Base-by-base conservation (phyloP, 2,113 vertebrate genomes). In the Barnardius zonarius region DNA sequence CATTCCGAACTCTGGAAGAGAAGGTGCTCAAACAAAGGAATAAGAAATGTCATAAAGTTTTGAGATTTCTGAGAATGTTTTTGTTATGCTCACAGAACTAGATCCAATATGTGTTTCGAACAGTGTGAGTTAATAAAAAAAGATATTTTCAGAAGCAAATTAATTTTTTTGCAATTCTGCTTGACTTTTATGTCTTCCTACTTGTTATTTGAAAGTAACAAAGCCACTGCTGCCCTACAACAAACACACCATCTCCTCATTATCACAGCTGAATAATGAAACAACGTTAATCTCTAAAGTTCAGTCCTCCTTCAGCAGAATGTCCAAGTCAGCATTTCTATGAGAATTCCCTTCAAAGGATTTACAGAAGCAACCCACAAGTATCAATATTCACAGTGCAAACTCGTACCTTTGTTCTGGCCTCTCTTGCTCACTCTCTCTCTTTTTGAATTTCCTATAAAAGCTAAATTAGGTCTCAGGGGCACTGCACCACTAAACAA, bases 401-500 rank as follows among this genome's bases (percentile, higher is more conserved):
- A 98, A 97, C 96, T 95, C 83, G 22, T 89, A 96, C 94, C 96
- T 98, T 98, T 97, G 81, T 95, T 95, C 80, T 95, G 93, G 91
- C 97, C 88, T 95, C 86, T 95, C 92, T 95, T 90, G 84, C 46
- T 93, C 94, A 57, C 64, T 97, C 92, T 97, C 80, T 93, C 93
- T 97, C 97, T 96, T 97, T 97, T 95, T 94, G 95, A 98, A 98
- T 97, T 97, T 98, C 91, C 97, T 98, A 95, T 97, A 98, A 98
- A 98, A 97, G 97, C 97, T 98, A 98, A 98, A 98, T 98, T 98
- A 97, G 96, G 92, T 98, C 98, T 98, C 98, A 95, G 95, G 97
- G 93, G 97, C 94, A 97, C 95, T 81, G 96, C 95, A 95, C 88
- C 91, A 96, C 97, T 95, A 98, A 98, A 98, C 96, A 97, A 98